These are phyloP conservation scores for Mesocentrotus franciscanus DNA, from an alignment of 53 echinoderm and acorn worm species.

Conservation along the genomic window DNA sequence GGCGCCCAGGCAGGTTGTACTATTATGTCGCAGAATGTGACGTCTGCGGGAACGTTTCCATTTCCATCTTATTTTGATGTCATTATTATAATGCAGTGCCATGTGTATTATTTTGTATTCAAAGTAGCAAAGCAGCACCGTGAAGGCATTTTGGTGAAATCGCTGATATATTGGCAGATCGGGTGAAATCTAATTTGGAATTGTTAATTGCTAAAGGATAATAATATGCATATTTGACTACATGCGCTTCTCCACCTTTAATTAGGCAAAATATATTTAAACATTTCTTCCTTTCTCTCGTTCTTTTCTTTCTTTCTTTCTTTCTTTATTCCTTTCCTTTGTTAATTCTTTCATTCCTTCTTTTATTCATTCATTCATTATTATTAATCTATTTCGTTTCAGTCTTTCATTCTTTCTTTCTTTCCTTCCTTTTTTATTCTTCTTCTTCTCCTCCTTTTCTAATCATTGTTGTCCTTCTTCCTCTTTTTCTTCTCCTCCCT, in stretches of 20 bases:
- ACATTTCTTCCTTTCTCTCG: not conserved
- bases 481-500: too few relatives aligned
- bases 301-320: not conserved
- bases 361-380: too few relatives aligned
- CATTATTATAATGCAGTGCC: not conserved
- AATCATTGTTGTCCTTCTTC: too few relatives aligned
- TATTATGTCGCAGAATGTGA: not conserved
- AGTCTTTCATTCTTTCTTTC: too few relatives aligned
- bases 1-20: not conserved
- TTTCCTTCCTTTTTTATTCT: too few relatives aligned
- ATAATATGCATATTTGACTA: too few relatives aligned
- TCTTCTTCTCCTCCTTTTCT: too few relatives aligned
- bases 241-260: too few relatives aligned
- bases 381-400: too few relatives aligned
- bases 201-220: too few relatives aligned
- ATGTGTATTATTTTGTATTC: not conserved
- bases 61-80: not conserved
- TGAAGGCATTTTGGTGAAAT: not conserved
- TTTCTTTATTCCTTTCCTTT: not conserved
- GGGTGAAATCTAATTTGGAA: not conserved
- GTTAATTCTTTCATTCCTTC: not conserved
- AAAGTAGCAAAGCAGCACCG: not conserved
- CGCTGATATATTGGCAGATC: not conserved
- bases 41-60: not conserved
- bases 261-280: too few relatives aligned